Conservation (phyloP, 2,113 vertebrate genomes). For the Gopherus evgoodei region DNA sequence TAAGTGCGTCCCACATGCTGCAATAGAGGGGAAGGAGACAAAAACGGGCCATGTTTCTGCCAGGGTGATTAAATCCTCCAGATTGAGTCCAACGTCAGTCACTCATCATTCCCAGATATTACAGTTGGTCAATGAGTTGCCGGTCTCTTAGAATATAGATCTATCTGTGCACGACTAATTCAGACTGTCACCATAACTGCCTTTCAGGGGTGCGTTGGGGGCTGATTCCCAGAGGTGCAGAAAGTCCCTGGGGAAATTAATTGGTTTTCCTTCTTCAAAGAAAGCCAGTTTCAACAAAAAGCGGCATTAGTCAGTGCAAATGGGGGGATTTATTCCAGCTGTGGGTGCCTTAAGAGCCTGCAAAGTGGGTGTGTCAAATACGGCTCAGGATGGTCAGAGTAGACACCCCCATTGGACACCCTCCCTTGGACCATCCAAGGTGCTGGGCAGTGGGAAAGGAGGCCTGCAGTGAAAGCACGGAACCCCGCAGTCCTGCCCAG, state of each 20-base stretch:
- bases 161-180: not conserved
- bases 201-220: not conserved
- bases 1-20: not conserved
- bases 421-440: not conserved
- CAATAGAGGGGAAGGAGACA: not conserved
- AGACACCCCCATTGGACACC: not conserved
- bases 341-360: no score
- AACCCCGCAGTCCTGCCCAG: not conserved
- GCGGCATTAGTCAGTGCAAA: not conserved
- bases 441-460: not conserved
- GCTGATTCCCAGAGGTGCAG: not conserved
- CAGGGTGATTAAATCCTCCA: not conserved
- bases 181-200: not conserved
- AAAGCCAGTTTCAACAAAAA: not conserved
- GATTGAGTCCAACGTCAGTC: rapidly evolving
- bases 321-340: not conserved
- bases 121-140: not conserved
- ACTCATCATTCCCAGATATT: not conserved
- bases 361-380: not conserved
- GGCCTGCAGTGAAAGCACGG: not conserved
- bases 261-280: not conserved
- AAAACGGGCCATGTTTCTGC: not conserved
- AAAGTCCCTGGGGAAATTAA: not conserved
- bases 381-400: not conserved
- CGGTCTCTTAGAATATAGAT: not conserved